These are phyloP conservation scores for Anser cygnoides DNA, from an alignment of 2,113 vertebrate genomes.

Conservation along the genomic window DNA sequence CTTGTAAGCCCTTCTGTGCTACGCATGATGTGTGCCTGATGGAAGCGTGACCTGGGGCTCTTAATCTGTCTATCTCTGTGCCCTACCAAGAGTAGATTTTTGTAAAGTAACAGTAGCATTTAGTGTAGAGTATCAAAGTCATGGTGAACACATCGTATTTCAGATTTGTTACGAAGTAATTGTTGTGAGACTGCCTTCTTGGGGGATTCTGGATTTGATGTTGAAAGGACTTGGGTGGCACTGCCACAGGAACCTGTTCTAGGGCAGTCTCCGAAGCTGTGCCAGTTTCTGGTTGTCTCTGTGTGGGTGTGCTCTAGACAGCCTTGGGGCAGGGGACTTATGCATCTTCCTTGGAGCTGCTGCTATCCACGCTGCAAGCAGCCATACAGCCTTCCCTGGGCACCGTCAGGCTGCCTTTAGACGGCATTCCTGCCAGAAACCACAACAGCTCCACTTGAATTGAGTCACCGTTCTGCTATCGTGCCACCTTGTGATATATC, in stretches of 20 bases:
- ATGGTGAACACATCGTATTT: accelerated
- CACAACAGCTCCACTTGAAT: too few species aligned
- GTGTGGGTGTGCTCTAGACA: background rate
- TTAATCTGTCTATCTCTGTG: background rate
- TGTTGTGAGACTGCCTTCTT: background rate
- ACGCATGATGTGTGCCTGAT: accelerated
- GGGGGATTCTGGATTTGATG: background rate
- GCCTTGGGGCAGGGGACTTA: background rate
- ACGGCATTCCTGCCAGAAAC: background rate
- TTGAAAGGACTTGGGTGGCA: background rate
- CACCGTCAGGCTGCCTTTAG: accelerated
- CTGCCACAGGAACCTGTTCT: background rate
- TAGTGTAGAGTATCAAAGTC: accelerated
- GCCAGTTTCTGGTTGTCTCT: background rate
- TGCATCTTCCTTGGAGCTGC: background rate
- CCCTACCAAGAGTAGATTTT: background rate
- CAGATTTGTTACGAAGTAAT: background rate
- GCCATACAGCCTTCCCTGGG: accelerated
- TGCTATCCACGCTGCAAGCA: too few species aligned
- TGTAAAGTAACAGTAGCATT: accelerated
- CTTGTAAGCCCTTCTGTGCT: background rate
- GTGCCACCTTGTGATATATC: accelerated
- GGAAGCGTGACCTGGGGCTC: background rate
- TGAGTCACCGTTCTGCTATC: accelerated
- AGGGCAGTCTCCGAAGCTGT: too few species aligned